phyloP scores from a whole-genome alignment of 2,797 vertebrate genomes.

The Mormyrops boulengeri region DNA sequence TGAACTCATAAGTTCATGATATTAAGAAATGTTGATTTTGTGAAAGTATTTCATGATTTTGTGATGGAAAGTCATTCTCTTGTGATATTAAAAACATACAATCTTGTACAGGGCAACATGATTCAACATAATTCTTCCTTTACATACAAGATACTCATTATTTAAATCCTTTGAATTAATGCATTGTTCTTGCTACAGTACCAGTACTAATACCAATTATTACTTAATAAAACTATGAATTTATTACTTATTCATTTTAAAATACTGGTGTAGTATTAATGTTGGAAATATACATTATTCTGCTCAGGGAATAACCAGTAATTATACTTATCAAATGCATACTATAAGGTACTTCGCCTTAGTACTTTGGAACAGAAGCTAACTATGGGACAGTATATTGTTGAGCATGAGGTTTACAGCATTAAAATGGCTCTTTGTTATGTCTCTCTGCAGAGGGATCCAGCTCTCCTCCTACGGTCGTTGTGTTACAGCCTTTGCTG shows the following conservation, averaged over 20 bases:
- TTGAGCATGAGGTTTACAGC: background rate
- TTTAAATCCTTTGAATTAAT: background rate
- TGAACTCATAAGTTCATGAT: background rate
- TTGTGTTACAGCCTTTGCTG: slow-evolving; percentile 22
- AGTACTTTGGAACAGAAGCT: background rate
- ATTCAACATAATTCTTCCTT: background rate
- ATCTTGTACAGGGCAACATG: background rate
- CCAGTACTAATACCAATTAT: background rate
- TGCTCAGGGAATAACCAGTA: background rate
- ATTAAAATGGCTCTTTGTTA: background rate
- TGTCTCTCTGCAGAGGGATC: background rate
- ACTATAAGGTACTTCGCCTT: background rate
- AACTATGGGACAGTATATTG: background rate
- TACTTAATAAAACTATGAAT: background rate
- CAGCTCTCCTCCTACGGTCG: slow-evolving; percentile 24
- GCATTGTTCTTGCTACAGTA: background rate
- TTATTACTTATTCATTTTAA: background rate
- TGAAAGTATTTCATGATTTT: too few species aligned
- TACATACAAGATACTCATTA: background rate
- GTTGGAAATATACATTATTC: background rate
- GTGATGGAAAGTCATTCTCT: too few species aligned
- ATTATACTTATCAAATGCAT: background rate
- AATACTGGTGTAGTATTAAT: background rate
- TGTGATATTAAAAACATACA: background rate
- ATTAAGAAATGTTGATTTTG: too few species aligned